A percentile compares a stretch with the other conserved stretches of the same genome.
Conservation (phyloP, 2,888 invertebrate genomes). For the Cheilosia vernalis region DNA sequence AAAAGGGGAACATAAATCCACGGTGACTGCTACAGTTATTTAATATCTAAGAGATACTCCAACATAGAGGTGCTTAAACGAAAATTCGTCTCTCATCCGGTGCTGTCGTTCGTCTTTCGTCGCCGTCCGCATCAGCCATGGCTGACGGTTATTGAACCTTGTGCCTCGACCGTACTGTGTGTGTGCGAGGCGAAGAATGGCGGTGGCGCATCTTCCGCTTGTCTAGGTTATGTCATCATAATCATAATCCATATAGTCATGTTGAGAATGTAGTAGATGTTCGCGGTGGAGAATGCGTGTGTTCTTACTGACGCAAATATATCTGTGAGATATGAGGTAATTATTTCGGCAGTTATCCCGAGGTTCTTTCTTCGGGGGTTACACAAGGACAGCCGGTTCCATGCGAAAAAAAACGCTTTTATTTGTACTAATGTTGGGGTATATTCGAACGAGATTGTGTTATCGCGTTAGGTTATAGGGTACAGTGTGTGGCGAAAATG, state of each 20-base stretch:
- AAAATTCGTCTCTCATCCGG: conserved; percentile 35
- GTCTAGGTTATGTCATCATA: conserved; percentile 28
- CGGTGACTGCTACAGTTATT: conserved; percentile 56
- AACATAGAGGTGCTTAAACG: conserved; percentile 36
- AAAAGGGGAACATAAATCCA: conserved; percentile 28
- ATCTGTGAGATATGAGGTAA: conserved; percentile 21
- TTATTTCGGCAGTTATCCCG: conserved; percentile 29
- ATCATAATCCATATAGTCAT: conserved; percentile 25
- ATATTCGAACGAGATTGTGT: too few species aligned
- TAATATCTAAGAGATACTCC: conserved; percentile 26
- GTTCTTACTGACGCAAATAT: conserved; percentile 11
- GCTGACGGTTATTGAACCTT: conserved; percentile 44
- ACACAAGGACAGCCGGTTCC: too few species aligned
- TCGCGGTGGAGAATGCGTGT: conserved; percentile 4
- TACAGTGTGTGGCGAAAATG: too few species aligned
- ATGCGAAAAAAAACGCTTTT: too few species aligned
- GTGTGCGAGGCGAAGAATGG: conserved; percentile 10
- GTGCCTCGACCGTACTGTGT: neutral
- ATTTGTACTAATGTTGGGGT: too few species aligned
- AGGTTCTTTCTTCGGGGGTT: too few species aligned
- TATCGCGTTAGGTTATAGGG: too few species aligned
- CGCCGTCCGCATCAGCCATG: neutral
- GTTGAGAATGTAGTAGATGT: conserved; percentile 18
- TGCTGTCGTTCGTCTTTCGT: neutral
- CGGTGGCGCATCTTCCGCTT: conserved; percentile 26